Conservation (phyloP, 2,888 invertebrate species). For the Pristionchus entomophagus region DNA sequence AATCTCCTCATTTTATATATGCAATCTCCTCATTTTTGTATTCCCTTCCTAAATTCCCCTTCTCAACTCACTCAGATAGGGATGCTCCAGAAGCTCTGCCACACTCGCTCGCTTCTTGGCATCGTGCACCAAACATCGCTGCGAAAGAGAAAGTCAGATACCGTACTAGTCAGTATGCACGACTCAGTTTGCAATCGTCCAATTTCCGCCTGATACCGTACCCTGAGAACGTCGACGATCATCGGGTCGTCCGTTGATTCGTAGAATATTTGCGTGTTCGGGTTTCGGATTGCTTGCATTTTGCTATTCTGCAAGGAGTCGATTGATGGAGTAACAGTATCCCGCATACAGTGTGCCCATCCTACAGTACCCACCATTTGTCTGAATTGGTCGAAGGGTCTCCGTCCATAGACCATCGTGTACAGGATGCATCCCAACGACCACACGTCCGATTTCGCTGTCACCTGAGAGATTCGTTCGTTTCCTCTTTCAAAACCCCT, state of each 20-base stretch:
- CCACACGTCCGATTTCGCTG: constrained; percentile 95
- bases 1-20: too few relatives aligned
- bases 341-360: neutral
- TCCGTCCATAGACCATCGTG: constrained; percentile 89
- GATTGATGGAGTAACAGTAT: neutral
- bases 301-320: neutral
- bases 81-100: constrained; percentile 82
- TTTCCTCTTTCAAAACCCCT: neutral
- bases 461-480: constrained; percentile 81
- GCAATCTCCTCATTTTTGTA: too few relatives aligned
- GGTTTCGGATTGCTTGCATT: constrained; percentile 35
- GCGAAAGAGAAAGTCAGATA: constrained; percentile 30
- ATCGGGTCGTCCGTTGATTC: constrained; percentile 6
- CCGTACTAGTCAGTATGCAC: too few relatives aligned
- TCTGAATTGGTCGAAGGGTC: constrained; percentile 90
- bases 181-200: constrained; percentile 1
- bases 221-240: constrained; percentile 42
- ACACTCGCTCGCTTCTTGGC: constrained; percentile 85
- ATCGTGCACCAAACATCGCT: constrained; percentile 85
- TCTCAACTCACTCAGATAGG: constrained; percentile 75
- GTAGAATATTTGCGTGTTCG: constrained; percentile 41
- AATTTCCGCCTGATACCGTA: constrained; percentile 59
- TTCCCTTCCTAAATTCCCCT: too few relatives aligned
- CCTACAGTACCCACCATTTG: constrained; percentile 75
- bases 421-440: constrained; percentile 96